Evolutionary conservation across 2,888 invertebrate genomes (phyloP).

Genomic region (Scrobipalpa atriplicella): DNA sequence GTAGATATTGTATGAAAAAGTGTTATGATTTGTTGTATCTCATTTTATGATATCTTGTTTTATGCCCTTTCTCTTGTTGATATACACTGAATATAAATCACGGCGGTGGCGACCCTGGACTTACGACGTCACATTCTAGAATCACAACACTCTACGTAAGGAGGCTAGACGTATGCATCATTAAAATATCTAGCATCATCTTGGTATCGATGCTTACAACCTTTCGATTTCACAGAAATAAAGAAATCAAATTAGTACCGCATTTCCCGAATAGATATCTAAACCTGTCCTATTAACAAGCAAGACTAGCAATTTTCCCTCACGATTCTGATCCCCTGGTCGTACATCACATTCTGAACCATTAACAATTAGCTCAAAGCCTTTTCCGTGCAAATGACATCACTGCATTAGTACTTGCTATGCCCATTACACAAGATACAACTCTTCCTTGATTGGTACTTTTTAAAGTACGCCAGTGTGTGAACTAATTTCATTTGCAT

Average conservation of each 20-base stretch:
- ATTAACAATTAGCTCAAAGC: conserved; percentile 13
- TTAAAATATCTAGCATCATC: too few relatives aligned
- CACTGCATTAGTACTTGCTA: not conserved
- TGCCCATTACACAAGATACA: not conserved
- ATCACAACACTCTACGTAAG: too few relatives aligned
- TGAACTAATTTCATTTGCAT: conserved; percentile 20
- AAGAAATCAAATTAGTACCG: conserved; percentile 1
- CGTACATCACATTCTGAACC: conserved; percentile 12
- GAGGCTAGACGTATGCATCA: too few relatives aligned
- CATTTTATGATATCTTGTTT: too few relatives aligned
- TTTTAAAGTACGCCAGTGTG: not conserved
- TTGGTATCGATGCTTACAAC: not conserved
- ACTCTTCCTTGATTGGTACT: conserved; percentile 3
- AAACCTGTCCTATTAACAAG: conserved; percentile 8
- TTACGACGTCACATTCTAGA: too few relatives aligned
- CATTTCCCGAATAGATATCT: not conserved
- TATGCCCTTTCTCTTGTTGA: too few relatives aligned
- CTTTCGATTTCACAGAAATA: not conserved
- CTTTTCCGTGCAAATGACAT: not conserved
- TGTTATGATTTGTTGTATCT: too few relatives aligned
- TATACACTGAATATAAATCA: too few relatives aligned
- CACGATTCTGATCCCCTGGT: not conserved
- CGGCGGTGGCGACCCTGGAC: too few relatives aligned
- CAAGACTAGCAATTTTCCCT: not conserved
- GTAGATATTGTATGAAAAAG: too few relatives aligned